Conservation (phyloP, 1,140 invertebrate species). For the Lethrus apterus region DNA sequence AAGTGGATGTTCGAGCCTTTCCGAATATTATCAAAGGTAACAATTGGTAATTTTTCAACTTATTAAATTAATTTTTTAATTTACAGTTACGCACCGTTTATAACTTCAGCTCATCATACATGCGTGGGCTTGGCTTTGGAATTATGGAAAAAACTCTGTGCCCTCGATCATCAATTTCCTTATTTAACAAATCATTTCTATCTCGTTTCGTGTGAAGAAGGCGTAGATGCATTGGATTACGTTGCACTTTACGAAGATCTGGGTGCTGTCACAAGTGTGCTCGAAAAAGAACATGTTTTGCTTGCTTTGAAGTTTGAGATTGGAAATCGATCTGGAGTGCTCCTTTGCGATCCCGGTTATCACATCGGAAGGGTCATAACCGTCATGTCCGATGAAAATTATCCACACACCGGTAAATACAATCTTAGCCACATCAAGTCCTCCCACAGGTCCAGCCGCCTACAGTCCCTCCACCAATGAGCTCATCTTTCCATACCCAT, state of each 20-base stretch:
- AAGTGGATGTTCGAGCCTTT: constrained; percentile 51
- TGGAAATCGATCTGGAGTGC: constrained; percentile 60
- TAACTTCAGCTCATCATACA: constrained; percentile 69
- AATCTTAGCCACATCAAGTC: too few relatives aligned
- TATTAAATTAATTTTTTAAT: constrained; percentile 1
- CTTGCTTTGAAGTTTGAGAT: constrained; percentile 69
- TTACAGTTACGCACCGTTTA: constrained; percentile 61
- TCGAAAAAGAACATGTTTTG: constrained; percentile 85
- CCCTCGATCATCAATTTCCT: constrained; percentile 52
- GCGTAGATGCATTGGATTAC: constrained; percentile 62
- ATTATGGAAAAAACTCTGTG: constrained; percentile 55
- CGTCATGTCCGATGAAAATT: constrained; percentile 74
- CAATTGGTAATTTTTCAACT: not conserved
- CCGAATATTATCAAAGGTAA: constrained; percentile 58
- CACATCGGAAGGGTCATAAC: constrained; percentile 78
- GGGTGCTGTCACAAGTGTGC: constrained; percentile 51
- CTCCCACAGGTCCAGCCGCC: too few relatives aligned
- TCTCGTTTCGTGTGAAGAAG: constrained; percentile 83
- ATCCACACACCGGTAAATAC: constrained; percentile 71
- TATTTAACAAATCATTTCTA: constrained; percentile 58
- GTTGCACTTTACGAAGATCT: constrained; percentile 49
- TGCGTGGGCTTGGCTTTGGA: constrained; percentile 82
- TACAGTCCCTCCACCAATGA: too few relatives aligned
- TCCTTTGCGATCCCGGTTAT: constrained; percentile 84
- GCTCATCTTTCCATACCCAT: too few relatives aligned